phyloP scores from a whole-genome alignment of 2,888 invertebrate genomes.

The Tethea ocularis region DNA sequence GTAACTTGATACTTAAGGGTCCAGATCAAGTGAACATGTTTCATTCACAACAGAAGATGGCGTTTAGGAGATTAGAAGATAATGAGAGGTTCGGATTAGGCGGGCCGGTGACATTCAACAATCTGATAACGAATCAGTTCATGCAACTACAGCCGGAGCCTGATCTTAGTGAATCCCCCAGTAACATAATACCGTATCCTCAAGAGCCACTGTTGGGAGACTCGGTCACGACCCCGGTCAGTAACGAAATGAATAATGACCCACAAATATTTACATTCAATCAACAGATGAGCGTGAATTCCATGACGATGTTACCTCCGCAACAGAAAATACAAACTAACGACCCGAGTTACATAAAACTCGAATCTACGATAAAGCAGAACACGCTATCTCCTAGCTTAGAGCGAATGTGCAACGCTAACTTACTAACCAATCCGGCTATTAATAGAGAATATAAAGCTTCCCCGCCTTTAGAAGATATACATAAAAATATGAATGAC shows the following conservation, averaged over 20 bases:
- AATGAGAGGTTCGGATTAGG: constrained; percentile 71
- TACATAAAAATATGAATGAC: constrained; percentile 73
- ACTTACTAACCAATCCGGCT: constrained; percentile 59
- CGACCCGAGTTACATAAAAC: constrained; percentile 77
- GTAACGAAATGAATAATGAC: constrained; percentile 52
- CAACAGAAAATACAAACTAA: constrained; percentile 68
- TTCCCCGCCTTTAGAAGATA: constrained; percentile 74
- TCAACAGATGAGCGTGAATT: constrained; percentile 68
- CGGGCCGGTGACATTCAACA: constrained; percentile 74
- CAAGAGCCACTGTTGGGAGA: constrained; percentile 63
- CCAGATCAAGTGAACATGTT: constrained; percentile 79
- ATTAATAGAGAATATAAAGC: constrained; percentile 73
- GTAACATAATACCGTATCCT: constrained; percentile 62
- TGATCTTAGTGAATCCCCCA: constrained; percentile 65
- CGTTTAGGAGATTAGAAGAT: constrained; percentile 71
- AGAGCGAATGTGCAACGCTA: constrained; percentile 74
- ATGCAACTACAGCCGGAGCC: constrained; percentile 75
- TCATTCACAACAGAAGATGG: constrained; percentile 79
- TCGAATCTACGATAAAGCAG: constrained; percentile 75
- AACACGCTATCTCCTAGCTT: constrained; percentile 76
- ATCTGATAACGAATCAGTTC: constrained; percentile 75
- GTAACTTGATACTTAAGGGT: constrained; percentile 77
- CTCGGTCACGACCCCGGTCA: constrained; percentile 63
- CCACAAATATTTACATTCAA: constrained; percentile 73
- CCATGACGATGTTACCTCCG: constrained; percentile 67